These are phyloP conservation scores for Euura lappo DNA, from an alignment of 1,140 invertebrate species.

Conservation along the genomic window DNA sequence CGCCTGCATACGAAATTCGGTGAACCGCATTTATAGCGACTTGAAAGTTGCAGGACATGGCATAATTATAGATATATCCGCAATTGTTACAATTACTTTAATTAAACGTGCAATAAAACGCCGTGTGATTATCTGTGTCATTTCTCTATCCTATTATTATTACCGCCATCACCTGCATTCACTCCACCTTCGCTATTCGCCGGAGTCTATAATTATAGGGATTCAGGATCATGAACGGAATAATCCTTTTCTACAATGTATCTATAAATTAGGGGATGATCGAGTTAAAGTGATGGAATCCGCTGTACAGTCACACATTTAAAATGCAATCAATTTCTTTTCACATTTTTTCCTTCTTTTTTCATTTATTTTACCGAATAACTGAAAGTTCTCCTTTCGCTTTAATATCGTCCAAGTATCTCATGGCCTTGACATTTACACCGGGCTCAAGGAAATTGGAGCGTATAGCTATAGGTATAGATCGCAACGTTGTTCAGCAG, in stretches of 20 bases:
- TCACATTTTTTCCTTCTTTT: not conserved
- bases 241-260: too few relatives aligned
- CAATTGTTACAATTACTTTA: too few relatives aligned
- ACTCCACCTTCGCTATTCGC: too few relatives aligned
- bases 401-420: not conserved
- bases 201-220: too few relatives aligned
- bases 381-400: conserved; percentile 6
- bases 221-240: too few relatives aligned
- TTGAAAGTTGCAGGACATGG: not conserved
- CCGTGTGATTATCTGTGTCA: not conserved
- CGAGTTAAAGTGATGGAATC: too few relatives aligned
- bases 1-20: not conserved
- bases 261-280: too few relatives aligned
- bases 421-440: not conserved
- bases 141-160: not conserved
- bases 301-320: too few relatives aligned
- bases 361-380: not conserved
- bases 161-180: too few relatives aligned
- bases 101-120: not conserved
- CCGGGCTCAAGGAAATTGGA: not conserved
- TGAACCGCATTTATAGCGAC: not conserved
- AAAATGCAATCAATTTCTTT: not conserved
- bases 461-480: not conserved
- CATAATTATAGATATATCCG: not conserved
- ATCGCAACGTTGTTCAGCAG: not conserved